These are phyloP conservation scores for Copsychus sechellarum DNA, from an alignment of 2,113 vertebrate species.

Conservation along the genomic window DNA sequence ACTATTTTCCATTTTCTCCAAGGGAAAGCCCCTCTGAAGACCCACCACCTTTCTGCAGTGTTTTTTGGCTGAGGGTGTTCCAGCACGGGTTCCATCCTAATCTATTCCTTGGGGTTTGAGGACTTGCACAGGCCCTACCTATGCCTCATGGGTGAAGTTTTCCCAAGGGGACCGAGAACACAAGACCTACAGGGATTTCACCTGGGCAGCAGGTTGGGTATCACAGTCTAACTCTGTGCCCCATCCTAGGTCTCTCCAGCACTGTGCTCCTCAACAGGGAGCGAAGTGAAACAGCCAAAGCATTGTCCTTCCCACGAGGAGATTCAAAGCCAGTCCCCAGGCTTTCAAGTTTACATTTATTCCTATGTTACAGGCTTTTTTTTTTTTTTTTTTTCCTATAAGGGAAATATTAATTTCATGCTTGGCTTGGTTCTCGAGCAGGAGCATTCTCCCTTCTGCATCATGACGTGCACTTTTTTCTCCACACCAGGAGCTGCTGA, in stretches of 20 bases:
- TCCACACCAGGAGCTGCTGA: neutral
- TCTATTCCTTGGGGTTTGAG: neutral
- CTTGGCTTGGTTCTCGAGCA: conserved; percentile 20
- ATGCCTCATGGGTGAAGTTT: neutral
- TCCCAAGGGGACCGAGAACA: neutral
- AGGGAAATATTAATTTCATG: conserved; percentile 57
- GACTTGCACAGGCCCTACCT: neutral
- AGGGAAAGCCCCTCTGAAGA: neutral
- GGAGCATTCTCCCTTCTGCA: neutral
- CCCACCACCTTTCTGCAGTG: neutral
- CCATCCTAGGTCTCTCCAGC: neutral
- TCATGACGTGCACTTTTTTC: neutral
- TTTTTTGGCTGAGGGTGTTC: neutral
- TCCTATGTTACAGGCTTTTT: neutral
- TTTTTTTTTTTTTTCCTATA: neutral
- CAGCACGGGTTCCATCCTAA: neutral
- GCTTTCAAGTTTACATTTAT: neutral
- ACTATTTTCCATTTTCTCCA: neutral
- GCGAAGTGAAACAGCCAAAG: neutral
- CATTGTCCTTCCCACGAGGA: neutral
- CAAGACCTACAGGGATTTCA: neutral
- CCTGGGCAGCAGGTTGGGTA: accelerated
- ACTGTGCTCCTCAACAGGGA: accelerated
- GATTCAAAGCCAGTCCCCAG: neutral
- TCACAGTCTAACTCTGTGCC: neutral